These are phyloP conservation scores for Andrena minutula DNA, from an alignment of 2,888 invertebrate genomes.

Conservation along the genomic window DNA sequence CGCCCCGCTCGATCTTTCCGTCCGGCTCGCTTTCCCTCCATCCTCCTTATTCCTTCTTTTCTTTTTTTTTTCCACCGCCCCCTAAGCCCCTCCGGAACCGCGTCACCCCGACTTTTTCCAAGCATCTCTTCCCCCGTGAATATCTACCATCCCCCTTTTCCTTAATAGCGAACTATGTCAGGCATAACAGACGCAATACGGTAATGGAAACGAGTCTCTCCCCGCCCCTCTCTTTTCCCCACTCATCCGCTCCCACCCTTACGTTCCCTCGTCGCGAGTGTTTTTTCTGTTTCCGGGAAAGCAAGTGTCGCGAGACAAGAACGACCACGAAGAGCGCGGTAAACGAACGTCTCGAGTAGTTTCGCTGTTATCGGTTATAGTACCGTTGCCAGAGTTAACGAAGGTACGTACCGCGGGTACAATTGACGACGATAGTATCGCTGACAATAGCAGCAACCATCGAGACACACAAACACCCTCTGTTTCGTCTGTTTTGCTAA, in stretches of 20 bases:
- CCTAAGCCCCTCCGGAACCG: not conserved
- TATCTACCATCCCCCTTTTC: not conserved
- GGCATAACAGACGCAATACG: slow-evolving; percentile 58
- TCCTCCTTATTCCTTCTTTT: not conserved
- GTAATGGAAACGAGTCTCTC: slow-evolving; percentile 54
- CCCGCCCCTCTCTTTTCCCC: not conserved
- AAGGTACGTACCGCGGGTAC: not conserved
- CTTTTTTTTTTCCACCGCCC: not conserved
- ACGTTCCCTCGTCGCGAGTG: not conserved
- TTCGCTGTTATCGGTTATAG: not conserved
- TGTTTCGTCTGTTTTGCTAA: not conserved
- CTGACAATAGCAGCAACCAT: not conserved
- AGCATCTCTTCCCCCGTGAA: slow-evolving; percentile 10
- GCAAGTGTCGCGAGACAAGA: slow-evolving; percentile 16
- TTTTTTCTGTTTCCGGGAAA: not conserved
- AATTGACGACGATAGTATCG: not conserved
- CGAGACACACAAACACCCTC: not conserved
- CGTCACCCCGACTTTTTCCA: not conserved
- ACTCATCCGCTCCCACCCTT: too few species aligned
- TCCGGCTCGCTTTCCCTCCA: slow-evolving; percentile 22
- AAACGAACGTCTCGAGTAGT: slow-evolving; percentile 21
- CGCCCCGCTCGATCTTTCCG: slow-evolving; percentile 9
- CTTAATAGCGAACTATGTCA: slow-evolving; percentile 60
- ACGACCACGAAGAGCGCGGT: not conserved
- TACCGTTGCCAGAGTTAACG: not conserved